phyloP scores from a whole-genome alignment of 2,797 vertebrate species.

The Sebastes trivittatus region DNA sequence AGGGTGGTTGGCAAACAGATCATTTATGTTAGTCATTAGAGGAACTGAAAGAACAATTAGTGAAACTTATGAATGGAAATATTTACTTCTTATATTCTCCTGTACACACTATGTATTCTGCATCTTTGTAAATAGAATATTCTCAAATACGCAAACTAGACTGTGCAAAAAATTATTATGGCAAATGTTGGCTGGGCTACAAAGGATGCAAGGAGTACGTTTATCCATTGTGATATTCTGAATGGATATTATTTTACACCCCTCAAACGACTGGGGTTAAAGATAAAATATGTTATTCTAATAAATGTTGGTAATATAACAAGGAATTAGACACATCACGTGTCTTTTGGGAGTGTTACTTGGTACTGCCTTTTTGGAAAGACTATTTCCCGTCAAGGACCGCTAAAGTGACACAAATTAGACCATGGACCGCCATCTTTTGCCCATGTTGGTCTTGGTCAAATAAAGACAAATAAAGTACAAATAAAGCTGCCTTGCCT shows the following conservation, averaged over 20 bases:
- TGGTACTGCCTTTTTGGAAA: neutral
- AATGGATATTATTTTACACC: neutral
- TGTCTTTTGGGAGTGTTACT: neutral
- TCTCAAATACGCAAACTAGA: neutral
- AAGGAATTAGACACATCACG: neutral
- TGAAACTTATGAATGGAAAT: neutral
- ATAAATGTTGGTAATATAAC: neutral
- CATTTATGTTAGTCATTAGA: too few species aligned
- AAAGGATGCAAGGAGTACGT: too few species aligned
- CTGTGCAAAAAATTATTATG: neutral
- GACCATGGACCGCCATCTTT: too few species aligned
- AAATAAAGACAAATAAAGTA: too few species aligned
- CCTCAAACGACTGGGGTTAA: neutral
- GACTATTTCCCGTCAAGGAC: too few species aligned
- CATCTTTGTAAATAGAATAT: neutral
- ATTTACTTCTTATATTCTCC: neutral
- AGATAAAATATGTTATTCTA: neutral
- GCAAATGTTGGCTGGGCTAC: too few species aligned
- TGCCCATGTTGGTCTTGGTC: neutral
- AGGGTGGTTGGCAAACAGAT: too few species aligned
- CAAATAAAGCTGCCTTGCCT: neutral
- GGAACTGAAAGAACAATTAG: too few species aligned
- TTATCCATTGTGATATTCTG: neutral
- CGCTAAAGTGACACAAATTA: too few species aligned
- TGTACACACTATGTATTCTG: neutral